These are phyloP conservation scores for Elaphurus davidianus DNA, from an alignment of 2,113 vertebrate species.

Conservation along the genomic window DNA sequence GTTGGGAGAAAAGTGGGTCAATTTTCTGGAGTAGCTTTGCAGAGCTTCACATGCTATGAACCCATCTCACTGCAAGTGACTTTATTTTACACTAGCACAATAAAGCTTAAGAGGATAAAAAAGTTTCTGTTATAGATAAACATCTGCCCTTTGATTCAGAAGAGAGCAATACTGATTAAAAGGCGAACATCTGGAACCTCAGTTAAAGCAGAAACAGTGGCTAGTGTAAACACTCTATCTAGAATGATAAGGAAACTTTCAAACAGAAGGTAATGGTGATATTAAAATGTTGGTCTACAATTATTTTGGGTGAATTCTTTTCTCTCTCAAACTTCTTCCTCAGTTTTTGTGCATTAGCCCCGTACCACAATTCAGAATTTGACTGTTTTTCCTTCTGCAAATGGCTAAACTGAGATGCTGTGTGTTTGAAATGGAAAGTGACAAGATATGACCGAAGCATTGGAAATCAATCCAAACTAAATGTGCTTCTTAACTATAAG, in stretches of 20 bases:
- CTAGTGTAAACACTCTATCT: background rate
- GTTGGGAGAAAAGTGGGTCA: background rate
- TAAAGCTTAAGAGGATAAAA: background rate
- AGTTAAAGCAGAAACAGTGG: background rate
- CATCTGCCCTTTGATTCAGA: background rate
- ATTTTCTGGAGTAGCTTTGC: background rate
- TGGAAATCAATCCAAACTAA: constrained; percentile 99
- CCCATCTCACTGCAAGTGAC: constrained; percentile 26
- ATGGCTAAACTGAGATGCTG: constrained; percentile 96
- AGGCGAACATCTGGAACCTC: background rate
- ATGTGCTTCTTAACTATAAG: constrained; percentile 99
- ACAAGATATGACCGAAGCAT: constrained; percentile 99
- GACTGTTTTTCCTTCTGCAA: constrained; percentile 85
- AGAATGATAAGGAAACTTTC: background rate
- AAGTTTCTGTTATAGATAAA: background rate
- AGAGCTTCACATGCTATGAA: background rate
- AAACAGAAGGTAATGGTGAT: background rate
- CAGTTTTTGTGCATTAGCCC: constrained; percentile 36
- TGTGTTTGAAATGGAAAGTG: constrained; percentile 98
- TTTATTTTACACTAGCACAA: constrained; percentile 42
- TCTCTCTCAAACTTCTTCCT: constrained; percentile 61
- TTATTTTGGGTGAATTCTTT: background rate
- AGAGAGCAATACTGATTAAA: background rate
- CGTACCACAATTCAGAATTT: constrained; percentile 68
- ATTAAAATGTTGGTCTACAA: background rate